Evolutionary conservation across 2,888 invertebrate species (phyloP).

Genomic region (Spisula solida): DNA sequence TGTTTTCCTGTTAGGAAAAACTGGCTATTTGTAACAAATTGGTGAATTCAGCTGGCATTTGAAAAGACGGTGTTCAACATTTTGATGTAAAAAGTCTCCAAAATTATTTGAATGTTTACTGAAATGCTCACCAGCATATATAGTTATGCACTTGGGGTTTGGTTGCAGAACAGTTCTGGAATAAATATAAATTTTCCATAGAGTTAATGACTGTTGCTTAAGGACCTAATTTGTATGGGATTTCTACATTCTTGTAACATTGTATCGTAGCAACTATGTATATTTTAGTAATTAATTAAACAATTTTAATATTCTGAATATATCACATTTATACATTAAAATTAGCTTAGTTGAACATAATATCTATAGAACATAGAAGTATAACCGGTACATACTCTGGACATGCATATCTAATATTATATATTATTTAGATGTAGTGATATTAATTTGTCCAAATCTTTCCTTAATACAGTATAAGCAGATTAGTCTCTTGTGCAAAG

Average conservation of each 20-base stretch:
- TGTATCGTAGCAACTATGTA: not conserved
- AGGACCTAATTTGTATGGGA: too few species aligned
- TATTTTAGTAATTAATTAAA: not conserved
- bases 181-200: too few species aligned
- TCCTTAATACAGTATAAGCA: slow-evolving; percentile 2
- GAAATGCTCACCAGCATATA: not conserved
- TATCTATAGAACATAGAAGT: not conserved
- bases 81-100: too few species aligned
- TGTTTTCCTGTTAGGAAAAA: too few species aligned
- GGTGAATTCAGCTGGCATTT: too few species aligned
- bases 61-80: too few species aligned
- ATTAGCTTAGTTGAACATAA: not conserved
- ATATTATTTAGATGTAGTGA: not conserved
- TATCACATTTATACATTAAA: not conserved
- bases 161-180: too few species aligned
- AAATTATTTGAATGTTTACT: not conserved
- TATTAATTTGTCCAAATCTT: not conserved
- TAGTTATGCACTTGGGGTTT: not conserved
- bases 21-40: too few species aligned
- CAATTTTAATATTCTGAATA: not conserved
- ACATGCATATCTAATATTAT: not conserved
- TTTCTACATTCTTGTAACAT: too few species aligned
- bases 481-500: not conserved
- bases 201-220: too few species aligned
- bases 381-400: not conserved